A percentile compares a stretch with the other conserved stretches of the same genome.
Conservation (phyloP, 2,888 invertebrate genomes). For the Lomographa bimaculata region DNA sequence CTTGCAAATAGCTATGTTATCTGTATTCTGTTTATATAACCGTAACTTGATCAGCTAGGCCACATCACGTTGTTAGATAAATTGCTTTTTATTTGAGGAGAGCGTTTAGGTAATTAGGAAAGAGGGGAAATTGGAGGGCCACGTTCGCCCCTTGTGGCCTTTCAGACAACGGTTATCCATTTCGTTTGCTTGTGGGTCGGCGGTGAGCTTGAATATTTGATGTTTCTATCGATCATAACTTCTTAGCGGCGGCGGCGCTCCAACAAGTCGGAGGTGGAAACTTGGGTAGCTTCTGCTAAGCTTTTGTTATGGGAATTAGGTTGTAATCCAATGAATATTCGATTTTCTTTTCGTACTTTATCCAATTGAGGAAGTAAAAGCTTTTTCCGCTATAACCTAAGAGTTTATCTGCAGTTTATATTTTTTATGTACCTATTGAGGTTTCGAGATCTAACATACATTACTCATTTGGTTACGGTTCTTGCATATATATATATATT, state of each 20-base stretch:
- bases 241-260: constrained; percentile 56
- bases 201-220: constrained; percentile 74
- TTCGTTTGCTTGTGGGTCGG: constrained; percentile 66
- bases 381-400: too few relatives aligned
- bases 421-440: too few relatives aligned
- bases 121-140: constrained; percentile 50
- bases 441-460: too few relatives aligned
- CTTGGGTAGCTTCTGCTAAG: constrained; percentile 2
- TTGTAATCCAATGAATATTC: too few relatives aligned
- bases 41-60: constrained; percentile 31
- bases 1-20: constrained; percentile 7
- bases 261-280: constrained; percentile 27
- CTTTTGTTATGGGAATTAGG: constrained; percentile 8
- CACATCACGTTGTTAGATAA: constrained; percentile 28
- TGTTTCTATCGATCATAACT: constrained; percentile 80
- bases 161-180: constrained; percentile 73
- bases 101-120: constrained; percentile 57
- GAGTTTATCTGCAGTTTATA: too few relatives aligned
- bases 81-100: constrained; percentile 42
- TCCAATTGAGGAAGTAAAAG: too few relatives aligned
- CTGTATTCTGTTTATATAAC: constrained; percentile 26
- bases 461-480: too few relatives aligned
- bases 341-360: too few relatives aligned
- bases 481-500: too few relatives aligned
- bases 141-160: constrained; percentile 65